Conservation (phyloP, 2,113 vertebrate species). For the cat (Felis catus) region F.catus_Fca126_mat1.0 CM031415.1:55306001-55306500, state of each 20-base stretch:
- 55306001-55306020: neutral
- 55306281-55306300: too few species aligned
- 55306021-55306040: neutral
- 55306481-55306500: too few species aligned
- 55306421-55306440: neutral
- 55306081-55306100: neutral
- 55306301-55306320: too few species aligned
- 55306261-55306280: too few species aligned
- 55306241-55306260: too few species aligned
- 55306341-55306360: neutral
- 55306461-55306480: neutral
- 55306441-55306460: neutral
- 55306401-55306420: neutral
- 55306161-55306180: too few species aligned
- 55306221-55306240: too few species aligned
- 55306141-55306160: too few species aligned
- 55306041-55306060: neutral
- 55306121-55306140: neutral
- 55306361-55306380: neutral
- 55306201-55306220: too few species aligned
- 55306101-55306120: slow-evolving; percentile 6
- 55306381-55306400: neutral
- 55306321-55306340: neutral
- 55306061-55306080: neutral
- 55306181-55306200: too few species aligned